phyloP scores from a whole-genome alignment of 2,888 invertebrate species.

The Ptilodon capucinus region DNA sequence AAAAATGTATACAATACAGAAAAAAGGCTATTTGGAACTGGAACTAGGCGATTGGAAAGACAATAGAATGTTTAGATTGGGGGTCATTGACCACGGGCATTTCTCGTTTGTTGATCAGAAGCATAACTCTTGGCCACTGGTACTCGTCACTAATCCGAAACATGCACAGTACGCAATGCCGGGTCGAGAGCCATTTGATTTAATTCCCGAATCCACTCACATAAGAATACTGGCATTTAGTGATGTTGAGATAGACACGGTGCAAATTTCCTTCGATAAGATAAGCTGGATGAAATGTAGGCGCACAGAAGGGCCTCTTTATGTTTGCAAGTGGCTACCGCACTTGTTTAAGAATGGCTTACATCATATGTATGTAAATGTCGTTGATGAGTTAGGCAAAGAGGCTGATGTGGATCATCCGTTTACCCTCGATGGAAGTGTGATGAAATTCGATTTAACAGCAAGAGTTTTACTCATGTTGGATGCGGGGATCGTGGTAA shows the following conservation, averaged over 20 bases:
- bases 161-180: constrained; percentile 89
- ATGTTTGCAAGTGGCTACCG: constrained; percentile 89
- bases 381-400: constrained; percentile 82
- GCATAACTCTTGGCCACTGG: constrained; percentile 90
- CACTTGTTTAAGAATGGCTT: constrained; percentile 84
- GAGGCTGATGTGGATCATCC: constrained; percentile 83
- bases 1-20: constrained; percentile 93
- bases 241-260: constrained; percentile 83
- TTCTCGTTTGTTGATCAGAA: constrained; percentile 92
- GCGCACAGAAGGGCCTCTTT: constrained; percentile 86
- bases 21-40: constrained; percentile 91
- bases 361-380: constrained; percentile 85
- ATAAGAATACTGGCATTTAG: constrained; percentile 93
- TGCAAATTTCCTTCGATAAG: constrained; percentile 86
- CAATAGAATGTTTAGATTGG: constrained; percentile 91
- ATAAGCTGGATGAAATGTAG: constrained; percentile 85
- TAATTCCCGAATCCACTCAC: constrained; percentile 87
- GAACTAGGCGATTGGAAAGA: constrained; percentile 97
- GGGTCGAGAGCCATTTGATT: constrained; percentile 86
- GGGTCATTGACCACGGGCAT: constrained; percentile 94
- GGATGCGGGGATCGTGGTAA: constrained; percentile 88
- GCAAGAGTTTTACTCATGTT: constrained; percentile 90
- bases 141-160: constrained; percentile 95
- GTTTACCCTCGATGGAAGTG: constrained; percentile 90
- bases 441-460: constrained; percentile 84